These are phyloP conservation scores for Eidolon helvum DNA, from an alignment of 2,113 vertebrate genomes.

Conservation along the genomic window DNA sequence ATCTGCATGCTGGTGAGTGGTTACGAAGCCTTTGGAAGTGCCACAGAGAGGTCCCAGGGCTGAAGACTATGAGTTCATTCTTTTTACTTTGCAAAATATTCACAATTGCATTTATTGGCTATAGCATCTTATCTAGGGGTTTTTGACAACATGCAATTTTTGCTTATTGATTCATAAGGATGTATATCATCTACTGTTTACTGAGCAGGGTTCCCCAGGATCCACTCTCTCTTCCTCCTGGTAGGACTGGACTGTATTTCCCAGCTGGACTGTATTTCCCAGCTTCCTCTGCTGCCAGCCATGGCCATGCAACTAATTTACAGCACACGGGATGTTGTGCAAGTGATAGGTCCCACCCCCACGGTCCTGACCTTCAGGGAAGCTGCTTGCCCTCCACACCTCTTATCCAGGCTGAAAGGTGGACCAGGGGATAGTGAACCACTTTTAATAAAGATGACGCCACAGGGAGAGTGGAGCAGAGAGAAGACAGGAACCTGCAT, in stretches of 20 bases:
- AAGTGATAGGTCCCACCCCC: not conserved
- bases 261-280: not conserved
- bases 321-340: not conserved
- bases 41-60: not conserved
- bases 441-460: not conserved
- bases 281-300: not conserved
- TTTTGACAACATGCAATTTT: not conserved
- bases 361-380: not conserved
- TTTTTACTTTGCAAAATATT: not conserved
- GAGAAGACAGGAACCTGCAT: not conserved
- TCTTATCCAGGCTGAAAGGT: not conserved
- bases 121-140: not conserved
- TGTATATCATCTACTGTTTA: not conserved
- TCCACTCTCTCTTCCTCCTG: not conserved
- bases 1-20: not conserved
- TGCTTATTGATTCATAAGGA: not conserved
- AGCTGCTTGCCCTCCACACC: not conserved
- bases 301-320: rapidly evolving
- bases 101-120: too few species aligned
- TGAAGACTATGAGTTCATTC: not conserved
- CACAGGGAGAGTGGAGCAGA: not conserved
- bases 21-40: not conserved
- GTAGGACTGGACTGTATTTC: too few species aligned
- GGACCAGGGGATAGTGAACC: not conserved
- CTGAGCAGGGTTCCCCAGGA: not conserved